These are phyloP conservation scores for Sapajus apella DNA, from an alignment of 2,113 vertebrate genomes.

Conservation along the genomic window DNA sequence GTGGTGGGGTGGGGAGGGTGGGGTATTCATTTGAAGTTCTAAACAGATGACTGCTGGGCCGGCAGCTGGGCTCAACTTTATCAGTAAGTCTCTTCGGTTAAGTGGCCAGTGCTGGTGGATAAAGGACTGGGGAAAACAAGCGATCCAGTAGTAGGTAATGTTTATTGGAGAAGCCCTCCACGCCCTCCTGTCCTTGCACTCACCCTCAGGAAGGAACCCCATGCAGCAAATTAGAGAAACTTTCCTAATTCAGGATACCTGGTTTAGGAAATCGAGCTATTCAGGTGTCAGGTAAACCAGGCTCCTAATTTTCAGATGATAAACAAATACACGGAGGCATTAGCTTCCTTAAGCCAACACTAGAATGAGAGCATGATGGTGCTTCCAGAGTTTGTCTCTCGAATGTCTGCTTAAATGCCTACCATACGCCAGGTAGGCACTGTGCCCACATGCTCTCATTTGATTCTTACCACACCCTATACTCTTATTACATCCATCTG, in stretches of 20 bases:
- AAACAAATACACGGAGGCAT: background rate
- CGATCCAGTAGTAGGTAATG: constrained; percentile 5
- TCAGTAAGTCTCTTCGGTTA: constrained; percentile 62
- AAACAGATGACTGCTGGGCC: constrained; percentile 50
- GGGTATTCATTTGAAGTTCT: constrained; percentile 74
- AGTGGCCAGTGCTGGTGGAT: constrained; percentile 65
- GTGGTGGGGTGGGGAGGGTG: constrained; percentile 14
- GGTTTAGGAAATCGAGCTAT: constrained; percentile 23
- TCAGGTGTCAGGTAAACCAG: background rate
- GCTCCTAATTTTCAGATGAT: background rate
- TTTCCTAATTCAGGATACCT: background rate
- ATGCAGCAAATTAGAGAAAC: background rate
- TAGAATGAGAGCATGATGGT: background rate
- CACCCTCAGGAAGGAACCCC: background rate
- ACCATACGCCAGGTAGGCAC: background rate
- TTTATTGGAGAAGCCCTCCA: constrained; percentile 41
- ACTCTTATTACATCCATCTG: constrained; percentile 1
- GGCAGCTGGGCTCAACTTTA: constrained; percentile 61
- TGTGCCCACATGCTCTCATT: background rate
- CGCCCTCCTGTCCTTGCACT: background rate
- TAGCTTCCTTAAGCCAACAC: background rate
- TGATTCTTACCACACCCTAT: background rate
- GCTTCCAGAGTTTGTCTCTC: background rate
- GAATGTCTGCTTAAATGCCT: background rate
- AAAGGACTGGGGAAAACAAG: constrained; percentile 55